These are phyloP conservation scores for Xanthia icteritia DNA, from an alignment of 2,888 invertebrate genomes.

Conservation along the genomic window DNA sequence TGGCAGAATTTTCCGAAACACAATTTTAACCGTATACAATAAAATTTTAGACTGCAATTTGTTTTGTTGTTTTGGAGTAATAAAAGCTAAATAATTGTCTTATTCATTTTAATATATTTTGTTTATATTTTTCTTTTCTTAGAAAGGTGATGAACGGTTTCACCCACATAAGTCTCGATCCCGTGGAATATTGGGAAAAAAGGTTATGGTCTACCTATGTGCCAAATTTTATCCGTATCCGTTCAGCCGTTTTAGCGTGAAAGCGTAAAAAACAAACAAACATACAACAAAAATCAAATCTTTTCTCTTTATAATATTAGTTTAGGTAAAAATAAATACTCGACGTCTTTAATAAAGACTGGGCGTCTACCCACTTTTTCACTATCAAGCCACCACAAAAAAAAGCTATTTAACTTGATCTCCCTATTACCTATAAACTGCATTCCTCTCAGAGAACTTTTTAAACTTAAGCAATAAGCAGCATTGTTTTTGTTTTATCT, in stretches of 20 bases:
- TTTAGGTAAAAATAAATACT: neutral
- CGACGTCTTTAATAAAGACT: neutral
- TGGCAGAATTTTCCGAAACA: slow-evolving; percentile 47
- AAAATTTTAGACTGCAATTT: slow-evolving; percentile 13
- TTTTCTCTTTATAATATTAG: no score
- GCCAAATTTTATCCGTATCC: no score
- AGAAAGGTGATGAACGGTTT: neutral
- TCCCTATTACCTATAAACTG: slow-evolving; percentile 19
- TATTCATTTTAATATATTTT: neutral
- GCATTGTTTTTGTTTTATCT: slow-evolving; percentile 16
- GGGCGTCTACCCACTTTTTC: slow-evolving; percentile 9
- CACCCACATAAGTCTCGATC: no score
- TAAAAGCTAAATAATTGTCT: neutral
- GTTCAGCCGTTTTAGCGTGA: no score
- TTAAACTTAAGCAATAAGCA: slow-evolving; percentile 15
- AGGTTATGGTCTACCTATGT: no score
- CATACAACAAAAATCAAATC: no score
- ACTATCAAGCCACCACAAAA: slow-evolving; percentile 2
- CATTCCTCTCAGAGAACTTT: slow-evolving; percentile 22
- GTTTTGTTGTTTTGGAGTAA: slow-evolving; percentile 7
- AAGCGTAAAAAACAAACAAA: no score
- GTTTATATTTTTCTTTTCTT: neutral
- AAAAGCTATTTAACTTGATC: slow-evolving; percentile 7
- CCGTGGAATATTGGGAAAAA: no score
- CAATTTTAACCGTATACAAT: slow-evolving; percentile 24